phyloP scores from a whole-genome alignment of 2,888 invertebrate species.

The Deilephila elpenor region DNA sequence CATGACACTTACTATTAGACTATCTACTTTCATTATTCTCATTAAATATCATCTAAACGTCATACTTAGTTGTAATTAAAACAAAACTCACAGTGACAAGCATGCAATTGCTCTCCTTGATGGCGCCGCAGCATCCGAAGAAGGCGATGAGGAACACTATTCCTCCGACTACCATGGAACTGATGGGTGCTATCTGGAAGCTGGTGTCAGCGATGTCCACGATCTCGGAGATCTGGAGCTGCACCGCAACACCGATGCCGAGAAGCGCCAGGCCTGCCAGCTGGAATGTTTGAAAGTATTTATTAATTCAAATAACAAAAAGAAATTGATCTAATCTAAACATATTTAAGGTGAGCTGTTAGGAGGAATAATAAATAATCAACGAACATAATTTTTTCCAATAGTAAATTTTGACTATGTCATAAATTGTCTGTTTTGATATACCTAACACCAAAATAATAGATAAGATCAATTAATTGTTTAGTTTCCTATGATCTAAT shows the following conservation, averaged over 20 bases:
- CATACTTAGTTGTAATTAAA: not conserved
- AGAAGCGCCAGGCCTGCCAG: conserved; percentile 88
- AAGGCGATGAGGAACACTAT: conserved; percentile 91
- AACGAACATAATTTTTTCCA: too few species aligned
- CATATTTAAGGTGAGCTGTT: not conserved
- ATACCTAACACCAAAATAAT: too few species aligned
- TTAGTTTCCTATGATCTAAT: too few species aligned
- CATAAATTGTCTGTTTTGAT: too few species aligned
- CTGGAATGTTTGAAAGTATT: conserved; percentile 76
- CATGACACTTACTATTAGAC: too few species aligned
- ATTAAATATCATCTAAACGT: not conserved
- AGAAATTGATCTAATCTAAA: not conserved
- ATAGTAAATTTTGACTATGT: too few species aligned
- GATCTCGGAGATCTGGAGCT: conserved; percentile 81
- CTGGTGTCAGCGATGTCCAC: conserved; percentile 66
- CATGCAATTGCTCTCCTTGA: conserved; percentile 94
- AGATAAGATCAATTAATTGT: too few species aligned
- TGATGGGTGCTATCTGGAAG: conserved; percentile 83
- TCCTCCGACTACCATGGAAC: conserved; percentile 87
- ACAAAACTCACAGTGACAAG: conserved; percentile 88
- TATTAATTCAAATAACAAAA: conserved; percentile 36
- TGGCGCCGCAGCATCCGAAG: conserved; percentile 95
- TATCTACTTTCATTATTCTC: not conserved
- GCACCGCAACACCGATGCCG: conserved; percentile 86
- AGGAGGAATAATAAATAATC: too few species aligned